Evolutionary conservation across 2,797 vertebrate genomes (phyloP).

Genomic region (Sylvilagus floridanus): DNA sequence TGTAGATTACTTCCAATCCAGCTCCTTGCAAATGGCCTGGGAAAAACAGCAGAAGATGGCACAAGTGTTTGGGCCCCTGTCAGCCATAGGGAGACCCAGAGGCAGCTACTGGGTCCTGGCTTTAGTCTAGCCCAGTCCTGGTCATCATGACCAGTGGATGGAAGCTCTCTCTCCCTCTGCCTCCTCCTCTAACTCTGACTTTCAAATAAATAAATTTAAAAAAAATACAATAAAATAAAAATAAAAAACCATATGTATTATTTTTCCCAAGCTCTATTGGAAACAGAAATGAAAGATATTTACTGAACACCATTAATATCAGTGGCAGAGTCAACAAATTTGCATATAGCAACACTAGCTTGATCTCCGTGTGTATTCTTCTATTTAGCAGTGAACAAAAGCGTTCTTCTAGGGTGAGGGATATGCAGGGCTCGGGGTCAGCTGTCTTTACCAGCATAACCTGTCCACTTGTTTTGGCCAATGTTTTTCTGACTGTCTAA

Average conservation of each 20-base stretch:
- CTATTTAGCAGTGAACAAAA: background rate
- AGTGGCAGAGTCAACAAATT: background rate
- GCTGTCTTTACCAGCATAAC: background rate
- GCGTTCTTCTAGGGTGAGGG: background rate
- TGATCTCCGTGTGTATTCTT: background rate
- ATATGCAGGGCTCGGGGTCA: background rate
- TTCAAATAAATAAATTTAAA: too few relatives aligned
- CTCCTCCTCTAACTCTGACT: too few relatives aligned
- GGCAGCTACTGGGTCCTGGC: too few relatives aligned
- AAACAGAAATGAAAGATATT: conserved; percentile 19
- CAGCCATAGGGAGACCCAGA: too few relatives aligned
- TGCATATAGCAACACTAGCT: background rate
- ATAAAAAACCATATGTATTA: background rate
- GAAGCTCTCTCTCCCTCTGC: too few relatives aligned
- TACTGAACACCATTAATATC: conserved; percentile 20
- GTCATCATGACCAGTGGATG: too few relatives aligned
- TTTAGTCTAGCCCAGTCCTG: too few relatives aligned
- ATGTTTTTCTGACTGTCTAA: background rate
- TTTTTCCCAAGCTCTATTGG: conserved; percentile 6
- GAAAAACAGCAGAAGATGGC: too few relatives aligned
- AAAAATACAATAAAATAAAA: too few relatives aligned
- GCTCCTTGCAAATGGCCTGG: too few relatives aligned
- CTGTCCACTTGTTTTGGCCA: background rate
- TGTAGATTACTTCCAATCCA: too few relatives aligned
- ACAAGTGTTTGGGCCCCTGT: too few relatives aligned